phyloP scores from a whole-genome alignment of 2,888 invertebrate genomes.

The Tyria jacobaeae region DNA sequence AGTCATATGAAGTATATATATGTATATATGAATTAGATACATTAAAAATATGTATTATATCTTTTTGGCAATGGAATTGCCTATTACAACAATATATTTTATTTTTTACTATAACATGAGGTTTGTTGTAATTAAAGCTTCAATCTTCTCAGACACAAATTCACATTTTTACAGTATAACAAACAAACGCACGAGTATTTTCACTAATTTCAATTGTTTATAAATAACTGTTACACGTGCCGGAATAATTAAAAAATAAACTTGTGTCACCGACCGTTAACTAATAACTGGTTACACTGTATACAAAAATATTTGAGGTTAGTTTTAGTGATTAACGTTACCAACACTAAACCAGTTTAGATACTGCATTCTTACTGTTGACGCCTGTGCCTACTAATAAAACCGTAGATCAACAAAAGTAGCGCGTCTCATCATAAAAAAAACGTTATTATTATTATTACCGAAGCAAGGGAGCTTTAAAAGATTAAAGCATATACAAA shows the following conservation, averaged over 20 bases:
- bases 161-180: background rate
- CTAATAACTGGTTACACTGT: background rate
- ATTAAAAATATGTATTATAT: too few species aligned
- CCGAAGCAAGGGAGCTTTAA: too few species aligned
- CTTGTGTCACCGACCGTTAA: background rate
- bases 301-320: background rate
- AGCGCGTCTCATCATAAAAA: too few species aligned
- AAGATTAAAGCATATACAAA: too few species aligned
- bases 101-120: background rate
- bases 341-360: background rate
- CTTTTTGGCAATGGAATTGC: too few species aligned
- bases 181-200: background rate
- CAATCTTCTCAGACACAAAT: background rate
- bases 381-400: background rate
- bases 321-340: background rate
- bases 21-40: too few species aligned
- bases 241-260: background rate
- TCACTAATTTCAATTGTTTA: background rate
- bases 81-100: background rate
- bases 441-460: too few species aligned
- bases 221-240: background rate
- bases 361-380: background rate
- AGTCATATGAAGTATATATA: too few species aligned
- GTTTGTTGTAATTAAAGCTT: background rate
- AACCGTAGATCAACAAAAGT: too few species aligned